Evolutionary conservation across 2,113 vertebrate species (phyloP), one percentile per base, ranked within the genome.

Genomic region (Zosterops borbonicus): DNA sequence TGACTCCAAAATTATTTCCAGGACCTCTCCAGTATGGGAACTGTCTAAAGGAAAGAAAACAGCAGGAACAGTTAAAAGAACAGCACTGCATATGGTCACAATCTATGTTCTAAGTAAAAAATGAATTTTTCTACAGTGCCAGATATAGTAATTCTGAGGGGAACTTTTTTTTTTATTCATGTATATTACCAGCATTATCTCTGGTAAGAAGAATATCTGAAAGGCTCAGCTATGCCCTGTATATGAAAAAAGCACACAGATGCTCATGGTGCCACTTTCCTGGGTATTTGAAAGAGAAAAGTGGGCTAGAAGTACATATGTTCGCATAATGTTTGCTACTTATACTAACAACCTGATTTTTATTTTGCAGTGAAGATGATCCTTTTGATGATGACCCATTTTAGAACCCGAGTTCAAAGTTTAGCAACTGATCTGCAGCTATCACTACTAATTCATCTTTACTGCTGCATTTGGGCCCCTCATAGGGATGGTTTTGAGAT

Each of bases 1-100:
- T 95, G 71, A 93, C 87, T 97, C 83, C 46, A 52, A 90, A 97
- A 95, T 87, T 95, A 94, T 84, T 97, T 97, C 95, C 96, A 97
- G 97, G 96, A 98, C 92, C 91, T 93, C 93, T 95, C 52, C 87
- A 96, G 35, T 96, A 93, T 90, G 90, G 91, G 93, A 95, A 91
- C 74, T 87, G 41, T 87, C 70, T 89, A 82, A 92, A 82, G 49
- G 56, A 92, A 59, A 90, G 79, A 94, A 97, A 94, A 87, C 65
- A 95, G 75, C 60, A 70, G 47, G 69, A 82, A 82, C 42, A 88
- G 39, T 78, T 78, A 69, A 63, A 78, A 23, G 14, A 78, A 21
- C 53, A 47, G 50, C 6, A 22, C 33, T 69, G 27, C 62, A 53
- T 47, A 39, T 60, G 35, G 68, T 87, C 86, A 58, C 19, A 41